Base-by-base conservation (phyloP, 2,113 vertebrate genomes). In the Ursus arctos region DNA sequence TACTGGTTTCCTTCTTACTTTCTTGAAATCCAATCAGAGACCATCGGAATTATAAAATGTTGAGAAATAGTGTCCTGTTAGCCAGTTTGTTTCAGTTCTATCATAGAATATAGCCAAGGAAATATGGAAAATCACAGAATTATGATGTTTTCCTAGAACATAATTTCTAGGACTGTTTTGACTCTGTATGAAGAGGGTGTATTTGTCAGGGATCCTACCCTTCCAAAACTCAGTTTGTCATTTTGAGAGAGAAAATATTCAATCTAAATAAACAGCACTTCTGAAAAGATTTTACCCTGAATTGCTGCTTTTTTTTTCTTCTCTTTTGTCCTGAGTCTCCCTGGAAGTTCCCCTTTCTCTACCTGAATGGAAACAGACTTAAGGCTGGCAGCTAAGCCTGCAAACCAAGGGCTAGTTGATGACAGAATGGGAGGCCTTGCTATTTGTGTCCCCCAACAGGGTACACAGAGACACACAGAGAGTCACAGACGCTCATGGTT, bases 221-320 rank as follows among this genome's bases (percentile, higher is more conserved):
- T 84, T 82, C 21, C 31, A 33, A 47, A 82, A 71, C 26, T 40
- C 47, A 71, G 47, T 43, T 72, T 59, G 4, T 65, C 26, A 40
- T 71, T 96, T 67, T 47, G 59, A 94, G 49, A 83, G 21, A 80
- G 11, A 85, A 89, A 88, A 72, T 21, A 59, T 26, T 93, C 13
- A 19, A 13, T n/a, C 3, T 71, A 80, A 51, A 81, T 28, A 59
- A 84, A 71, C 0, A 31, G 11, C 12, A 72, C 12, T 67, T 87
- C 67, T 84, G 47, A 55, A 71, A 43, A 51, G 33, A 40, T 36
- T 74, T 89, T 71, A 16, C 12, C 40, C 31, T 21, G 28, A 28
- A 16, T 47, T 13, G 88, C 10, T 80, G 13, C 12, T 2, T 51
- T 36, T 40, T 55, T 69, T 57, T 57, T 15, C 12, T 4, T 43